Percentiles rank a stretch among this genome's conserved stretches.
Evolutionary conservation across 2,113 vertebrate species (phyloP).

Genomic region (Clarias macrocephalus): DNA sequence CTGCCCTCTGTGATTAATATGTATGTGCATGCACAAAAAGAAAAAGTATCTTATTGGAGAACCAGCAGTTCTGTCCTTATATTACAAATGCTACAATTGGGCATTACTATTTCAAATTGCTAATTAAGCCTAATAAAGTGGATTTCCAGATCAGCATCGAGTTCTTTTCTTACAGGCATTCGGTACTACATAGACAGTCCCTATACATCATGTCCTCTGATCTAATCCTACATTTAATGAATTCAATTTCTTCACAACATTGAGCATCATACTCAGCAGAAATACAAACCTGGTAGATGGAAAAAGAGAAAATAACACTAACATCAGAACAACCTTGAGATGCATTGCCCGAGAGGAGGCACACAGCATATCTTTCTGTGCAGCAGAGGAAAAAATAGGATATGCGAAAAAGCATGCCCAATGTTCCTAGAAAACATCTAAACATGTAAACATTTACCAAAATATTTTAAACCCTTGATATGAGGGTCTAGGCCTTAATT

Average conservation of each 20-base stretch:
- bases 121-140: not conserved
- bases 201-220: slow-evolving; percentile 36
- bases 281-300: slow-evolving; percentile 33
- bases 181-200: slow-evolving; percentile 38
- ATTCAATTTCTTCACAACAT: slow-evolving; percentile 46
- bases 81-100: not conserved
- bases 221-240: slow-evolving; percentile 46
- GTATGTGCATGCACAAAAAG: not conserved
- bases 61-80: not conserved
- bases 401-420: slow-evolving; percentile 25
- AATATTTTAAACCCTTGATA: not conserved
- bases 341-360: slow-evolving; percentile 24
- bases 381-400: slow-evolving; percentile 16
- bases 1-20: not conserved
- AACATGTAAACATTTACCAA: not conserved
- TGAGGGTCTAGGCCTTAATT: not conserved
- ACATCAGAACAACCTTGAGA: slow-evolving; percentile 14
- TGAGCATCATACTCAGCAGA: slow-evolving; percentile 27
- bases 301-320: slow-evolving; percentile 23
- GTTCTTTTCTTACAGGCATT: not conserved
- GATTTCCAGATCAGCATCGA: not conserved
- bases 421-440: not conserved
- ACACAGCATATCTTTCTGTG: slow-evolving; percentile 5
- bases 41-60: not conserved
- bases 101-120: not conserved